Conservation (phyloP, 1,140 invertebrate species). For the Metopolophium dirhodum region DNA sequence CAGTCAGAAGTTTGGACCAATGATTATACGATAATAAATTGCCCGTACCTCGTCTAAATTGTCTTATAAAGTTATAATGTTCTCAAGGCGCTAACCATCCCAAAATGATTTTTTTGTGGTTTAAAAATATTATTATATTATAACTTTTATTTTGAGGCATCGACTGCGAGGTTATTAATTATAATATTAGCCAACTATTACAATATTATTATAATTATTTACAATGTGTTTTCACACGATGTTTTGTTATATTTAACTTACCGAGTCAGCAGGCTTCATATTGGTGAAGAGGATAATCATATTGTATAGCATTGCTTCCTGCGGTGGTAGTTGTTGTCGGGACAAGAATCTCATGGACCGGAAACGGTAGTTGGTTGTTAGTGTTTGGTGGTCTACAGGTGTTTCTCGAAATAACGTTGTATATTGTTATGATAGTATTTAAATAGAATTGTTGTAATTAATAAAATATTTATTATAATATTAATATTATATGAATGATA, state of each 20-base stretch:
- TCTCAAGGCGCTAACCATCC: too few species aligned
- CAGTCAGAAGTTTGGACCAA: slow-evolving; percentile 10
- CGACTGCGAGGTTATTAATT: not conserved
- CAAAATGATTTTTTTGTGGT: not conserved
- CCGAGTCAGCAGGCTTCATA: too few species aligned
- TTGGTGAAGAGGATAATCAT: too few species aligned
- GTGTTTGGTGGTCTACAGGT: not conserved
- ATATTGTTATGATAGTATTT: not conserved
- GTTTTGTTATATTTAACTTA: not conserved
- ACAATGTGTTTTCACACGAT: not conserved
- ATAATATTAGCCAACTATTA: not conserved
- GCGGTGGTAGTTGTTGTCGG: not conserved
- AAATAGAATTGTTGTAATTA: not conserved
- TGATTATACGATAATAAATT: not conserved
- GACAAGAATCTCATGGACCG: not conserved
- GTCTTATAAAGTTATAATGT: too few species aligned
- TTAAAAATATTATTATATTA: not conserved
- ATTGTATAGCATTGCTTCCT: too few species aligned
- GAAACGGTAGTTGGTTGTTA: too few species aligned
- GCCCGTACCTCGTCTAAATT: not conserved
- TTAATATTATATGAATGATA: not conserved
- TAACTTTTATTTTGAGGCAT: not conserved
- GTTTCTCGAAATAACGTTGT: not conserved
- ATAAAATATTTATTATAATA: too few species aligned
- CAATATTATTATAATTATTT: not conserved